These are phyloP conservation scores for Nipponia nippon DNA, from an alignment of 2,113 vertebrate species.

Conservation along the genomic window DNA sequence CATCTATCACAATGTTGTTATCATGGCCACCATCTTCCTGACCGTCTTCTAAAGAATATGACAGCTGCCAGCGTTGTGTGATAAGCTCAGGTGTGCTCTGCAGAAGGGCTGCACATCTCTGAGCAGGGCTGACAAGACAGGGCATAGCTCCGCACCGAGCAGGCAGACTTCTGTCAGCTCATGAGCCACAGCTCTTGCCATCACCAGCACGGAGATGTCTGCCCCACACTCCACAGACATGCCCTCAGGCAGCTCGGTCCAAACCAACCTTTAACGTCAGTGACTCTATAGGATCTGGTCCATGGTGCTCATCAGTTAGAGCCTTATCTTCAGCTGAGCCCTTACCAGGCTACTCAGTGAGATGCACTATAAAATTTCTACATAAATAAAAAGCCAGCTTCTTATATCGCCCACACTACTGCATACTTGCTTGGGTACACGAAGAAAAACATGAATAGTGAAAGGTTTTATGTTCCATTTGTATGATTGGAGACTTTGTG, in stretches of 20 bases:
- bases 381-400: not conserved
- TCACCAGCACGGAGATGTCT: not conserved
- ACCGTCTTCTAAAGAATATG: not conserved
- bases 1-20: not conserved
- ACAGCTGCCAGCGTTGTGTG: not conserved
- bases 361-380: not conserved
- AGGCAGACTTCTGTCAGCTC: not conserved
- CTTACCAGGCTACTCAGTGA: not conserved
- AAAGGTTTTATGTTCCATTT: constrained; percentile 49
- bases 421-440: not conserved
- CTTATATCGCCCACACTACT: not conserved
- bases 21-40: not conserved
- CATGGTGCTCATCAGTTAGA: not conserved
- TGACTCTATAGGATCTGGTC: not conserved
- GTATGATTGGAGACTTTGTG: constrained; percentile 58
- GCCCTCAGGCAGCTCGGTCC: not conserved
- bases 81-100: not conserved
- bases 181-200: not conserved
- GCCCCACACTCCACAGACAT: not conserved
- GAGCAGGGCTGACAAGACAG: not conserved
- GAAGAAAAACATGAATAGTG: constrained; percentile 25
- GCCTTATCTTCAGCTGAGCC: not conserved
- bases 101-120: not conserved
- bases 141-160: rapidly evolving
- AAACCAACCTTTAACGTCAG: not conserved